Base-by-base conservation (phyloP, 2,797 vertebrate species). In the Macropodus opercularis region DNA sequence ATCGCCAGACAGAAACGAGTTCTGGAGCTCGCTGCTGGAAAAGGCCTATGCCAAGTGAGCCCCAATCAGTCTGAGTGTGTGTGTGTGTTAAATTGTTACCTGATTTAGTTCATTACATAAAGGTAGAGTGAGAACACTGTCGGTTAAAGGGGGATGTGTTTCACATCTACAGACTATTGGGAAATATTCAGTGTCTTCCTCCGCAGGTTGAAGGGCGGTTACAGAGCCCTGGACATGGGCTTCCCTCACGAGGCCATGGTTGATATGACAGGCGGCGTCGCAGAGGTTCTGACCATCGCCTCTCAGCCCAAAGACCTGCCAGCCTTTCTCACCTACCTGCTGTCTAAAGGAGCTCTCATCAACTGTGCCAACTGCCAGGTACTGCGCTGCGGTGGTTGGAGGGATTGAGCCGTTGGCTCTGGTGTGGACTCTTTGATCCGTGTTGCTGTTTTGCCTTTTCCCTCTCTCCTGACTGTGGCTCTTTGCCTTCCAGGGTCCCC, bases 21-120 rank as follows among this genome's bases (percentile, higher is more conserved):
- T 93, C 82, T 94, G 93, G 93, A 93, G 91, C 73, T 67, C 92
- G 0, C 84, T 94, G 64, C 88, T 94, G 72, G 93, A 94, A 74
- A 94, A 94, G 69, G 92, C 93, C 31, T 94, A 94, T 14, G 92
- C 93, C 63, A 94, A 94, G 93, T 94, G 39, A 90, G 89, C 68
- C 6, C 17, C 3, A 17, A 14, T 61, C 7, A 23, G 0, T 15
- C 24, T 2, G 4, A n/a, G n/a, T 58, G 17, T 56, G 17, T 40
- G 34, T 9, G 11, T 11, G 13, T 12, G 5, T 13, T 13, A 14
- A 4, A 26, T 4, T 3, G 7, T 29, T 29, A 29, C 9, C 12
- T 31, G 10, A 7, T 31, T 31, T 11, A 19, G 9, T 5, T 44
- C 14, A n/a, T n/a, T n/a, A n/a, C n/a, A n/a, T n/a, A n/a, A n/a